These are phyloP conservation scores for Geotria australis DNA, from an alignment of 2,797 vertebrate species.

Conservation along the genomic window DNA sequence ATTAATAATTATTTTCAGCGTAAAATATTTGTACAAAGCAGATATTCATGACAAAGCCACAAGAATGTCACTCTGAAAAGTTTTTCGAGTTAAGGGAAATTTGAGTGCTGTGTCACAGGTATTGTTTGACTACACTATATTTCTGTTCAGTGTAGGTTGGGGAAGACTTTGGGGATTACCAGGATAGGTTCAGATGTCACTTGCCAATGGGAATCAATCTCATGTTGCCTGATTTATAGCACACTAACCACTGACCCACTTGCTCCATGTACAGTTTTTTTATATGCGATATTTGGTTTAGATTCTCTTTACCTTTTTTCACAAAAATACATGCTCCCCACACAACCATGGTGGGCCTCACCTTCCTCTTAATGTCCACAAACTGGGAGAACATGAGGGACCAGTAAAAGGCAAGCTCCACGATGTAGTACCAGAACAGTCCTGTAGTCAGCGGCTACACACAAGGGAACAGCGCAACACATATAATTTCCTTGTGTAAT, in stretches of 20 bases:
- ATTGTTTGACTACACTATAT: background rate
- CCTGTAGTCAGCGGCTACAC: conserved; percentile 39
- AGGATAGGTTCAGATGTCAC: too few relatives aligned
- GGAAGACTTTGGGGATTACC: too few relatives aligned
- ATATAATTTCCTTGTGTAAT: too few relatives aligned
- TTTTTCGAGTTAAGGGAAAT: background rate
- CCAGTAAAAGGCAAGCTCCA: conserved; percentile 75
- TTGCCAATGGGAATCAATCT: too few relatives aligned
- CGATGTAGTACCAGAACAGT: conserved; percentile 63
- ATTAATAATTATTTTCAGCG: too few relatives aligned
- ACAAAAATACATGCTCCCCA: too few relatives aligned
- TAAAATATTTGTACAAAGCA: too few relatives aligned
- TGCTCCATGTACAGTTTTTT: too few relatives aligned
- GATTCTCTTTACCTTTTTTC: too few relatives aligned
- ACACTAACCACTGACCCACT: too few relatives aligned
- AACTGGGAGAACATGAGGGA: conserved; percentile 97
- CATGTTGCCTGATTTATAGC: too few relatives aligned
- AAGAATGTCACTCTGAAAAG: background rate
- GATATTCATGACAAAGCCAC: background rate
- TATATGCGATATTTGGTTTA: too few relatives aligned
- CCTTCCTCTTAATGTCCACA: conserved; percentile 86
- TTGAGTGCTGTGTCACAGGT: background rate
- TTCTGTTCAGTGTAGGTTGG: background rate
- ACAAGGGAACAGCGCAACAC: conserved; percentile 1
- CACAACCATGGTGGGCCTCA: conserved; percentile 12